phyloP scores from a whole-genome alignment of 2,797 vertebrate species.

The Mormyrus proboscirostris region DNA sequence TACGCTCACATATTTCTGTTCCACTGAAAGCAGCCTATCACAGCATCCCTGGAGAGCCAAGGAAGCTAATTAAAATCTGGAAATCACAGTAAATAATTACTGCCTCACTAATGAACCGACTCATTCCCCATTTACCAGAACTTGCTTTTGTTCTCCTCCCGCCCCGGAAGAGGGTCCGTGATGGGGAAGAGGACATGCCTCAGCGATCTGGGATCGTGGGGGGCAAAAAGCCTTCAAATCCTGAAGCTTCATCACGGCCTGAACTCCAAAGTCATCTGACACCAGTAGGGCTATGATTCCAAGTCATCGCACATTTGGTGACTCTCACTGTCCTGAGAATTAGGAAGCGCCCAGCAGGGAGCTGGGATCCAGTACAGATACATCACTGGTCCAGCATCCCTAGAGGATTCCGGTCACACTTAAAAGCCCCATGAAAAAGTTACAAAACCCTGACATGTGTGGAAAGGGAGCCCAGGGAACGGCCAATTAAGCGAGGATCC shows the following conservation, averaged over 20 bases:
- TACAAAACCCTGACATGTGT: background rate
- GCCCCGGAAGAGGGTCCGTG: background rate
- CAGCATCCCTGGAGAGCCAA: background rate
- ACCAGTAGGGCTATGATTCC: background rate
- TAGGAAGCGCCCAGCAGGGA: background rate
- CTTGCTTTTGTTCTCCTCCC: background rate
- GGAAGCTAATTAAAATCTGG: conserved; percentile 12
- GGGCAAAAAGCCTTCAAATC: background rate
- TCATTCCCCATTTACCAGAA: conserved; percentile 11
- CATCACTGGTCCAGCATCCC: background rate
- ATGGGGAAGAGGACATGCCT: background rate
- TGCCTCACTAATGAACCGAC: conserved; percentile 11
- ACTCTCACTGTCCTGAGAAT: background rate
- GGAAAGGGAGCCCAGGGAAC: background rate
- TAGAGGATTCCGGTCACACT: background rate
- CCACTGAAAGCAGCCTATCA: background rate
- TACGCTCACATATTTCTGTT: background rate
- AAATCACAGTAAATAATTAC: conserved; percentile 22
- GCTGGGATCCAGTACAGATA: background rate
- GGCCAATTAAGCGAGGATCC: background rate
- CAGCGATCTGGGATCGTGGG: background rate
- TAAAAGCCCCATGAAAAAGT: background rate
- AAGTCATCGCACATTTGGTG: background rate
- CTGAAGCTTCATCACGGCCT: background rate
- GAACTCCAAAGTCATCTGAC: background rate